Evolutionary conservation across 2,797 vertebrate genomes (phyloP).

Genomic region (Enteromius mattozi): DNA sequence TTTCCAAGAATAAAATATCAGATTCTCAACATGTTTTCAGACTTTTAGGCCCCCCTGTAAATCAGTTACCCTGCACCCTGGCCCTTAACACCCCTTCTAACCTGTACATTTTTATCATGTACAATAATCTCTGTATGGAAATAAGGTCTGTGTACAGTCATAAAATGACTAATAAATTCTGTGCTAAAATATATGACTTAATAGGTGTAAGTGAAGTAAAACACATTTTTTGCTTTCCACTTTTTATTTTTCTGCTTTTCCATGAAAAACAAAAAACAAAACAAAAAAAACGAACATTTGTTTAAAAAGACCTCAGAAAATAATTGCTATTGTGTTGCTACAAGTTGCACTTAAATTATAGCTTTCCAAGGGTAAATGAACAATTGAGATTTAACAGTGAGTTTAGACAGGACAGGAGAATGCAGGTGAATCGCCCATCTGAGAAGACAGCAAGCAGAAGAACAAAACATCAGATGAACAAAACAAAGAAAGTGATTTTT

Average conservation of each 20-base stretch:
- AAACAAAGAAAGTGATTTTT: conserved; percentile 1
- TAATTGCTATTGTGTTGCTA: conserved; percentile 57
- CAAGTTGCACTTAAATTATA: conserved; percentile 54
- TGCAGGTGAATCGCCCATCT: neutral
- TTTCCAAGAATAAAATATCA: neutral
- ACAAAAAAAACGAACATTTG: conserved; percentile 17
- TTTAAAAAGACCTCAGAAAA: conserved; percentile 52
- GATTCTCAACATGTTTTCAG: neutral
- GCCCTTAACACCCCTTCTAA: neutral
- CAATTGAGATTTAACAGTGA: conserved; percentile 46
- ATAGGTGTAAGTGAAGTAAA: conserved; percentile 11
- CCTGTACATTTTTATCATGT: neutral
- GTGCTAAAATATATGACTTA: neutral
- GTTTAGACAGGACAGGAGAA: conserved; percentile 29
- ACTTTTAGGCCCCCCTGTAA: neutral
- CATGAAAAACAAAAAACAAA: conserved; percentile 50
- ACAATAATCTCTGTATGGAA: neutral
- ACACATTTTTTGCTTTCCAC: conserved; percentile 16
- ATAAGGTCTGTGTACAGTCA: neutral
- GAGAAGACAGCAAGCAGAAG: conserved; percentile 24
- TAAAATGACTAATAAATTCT: neutral
- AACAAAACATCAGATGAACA: conserved; percentile 19
- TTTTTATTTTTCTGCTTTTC: conserved; percentile 58
- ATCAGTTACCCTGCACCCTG: neutral
- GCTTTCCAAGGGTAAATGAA: conserved; percentile 45